phyloP scores from a whole-genome alignment of 2,113 vertebrate species.

The Jaculus jaculus region DNA sequence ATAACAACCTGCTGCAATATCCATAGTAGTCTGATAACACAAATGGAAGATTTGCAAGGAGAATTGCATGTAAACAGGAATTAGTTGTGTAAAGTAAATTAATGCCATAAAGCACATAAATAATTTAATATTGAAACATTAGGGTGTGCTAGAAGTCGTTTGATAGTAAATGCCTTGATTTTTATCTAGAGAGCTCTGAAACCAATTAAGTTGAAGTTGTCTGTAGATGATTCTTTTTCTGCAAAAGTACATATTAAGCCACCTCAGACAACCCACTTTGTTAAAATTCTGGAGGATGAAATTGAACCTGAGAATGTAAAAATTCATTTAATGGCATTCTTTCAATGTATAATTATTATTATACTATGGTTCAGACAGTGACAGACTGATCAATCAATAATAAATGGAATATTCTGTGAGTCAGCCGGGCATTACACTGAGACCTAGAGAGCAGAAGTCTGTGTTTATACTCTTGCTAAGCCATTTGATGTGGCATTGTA shows the following conservation, averaged over 20 bases:
- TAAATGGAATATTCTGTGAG: background rate
- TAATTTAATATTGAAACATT: constrained; percentile 35
- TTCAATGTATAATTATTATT: background rate
- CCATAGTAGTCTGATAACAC: background rate
- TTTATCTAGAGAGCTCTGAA: constrained; percentile 43
- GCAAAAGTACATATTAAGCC: background rate
- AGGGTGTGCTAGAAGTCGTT: background rate
- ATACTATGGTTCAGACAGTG: background rate
- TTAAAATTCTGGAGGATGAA: background rate
- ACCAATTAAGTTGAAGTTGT: constrained; percentile 47
- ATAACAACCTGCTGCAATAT: background rate
- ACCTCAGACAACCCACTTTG: constrained; percentile 21
- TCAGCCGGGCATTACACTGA: background rate
- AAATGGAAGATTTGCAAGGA: background rate
- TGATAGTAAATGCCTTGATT: constrained; percentile 11
- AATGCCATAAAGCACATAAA: constrained; percentile 14
- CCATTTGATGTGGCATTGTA: background rate
- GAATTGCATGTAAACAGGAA: constrained; percentile 16
- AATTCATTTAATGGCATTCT: constrained; percentile 7
- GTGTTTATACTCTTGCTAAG: background rate
- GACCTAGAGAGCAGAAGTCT: background rate
- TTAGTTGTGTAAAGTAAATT: constrained; percentile 22
- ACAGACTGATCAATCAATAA: background rate
- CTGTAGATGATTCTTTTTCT: constrained; percentile 36
- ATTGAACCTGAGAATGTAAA: background rate